Conservation (phyloP, 2,113 vertebrate species). For the Psittacula cyanocephala region DNA sequence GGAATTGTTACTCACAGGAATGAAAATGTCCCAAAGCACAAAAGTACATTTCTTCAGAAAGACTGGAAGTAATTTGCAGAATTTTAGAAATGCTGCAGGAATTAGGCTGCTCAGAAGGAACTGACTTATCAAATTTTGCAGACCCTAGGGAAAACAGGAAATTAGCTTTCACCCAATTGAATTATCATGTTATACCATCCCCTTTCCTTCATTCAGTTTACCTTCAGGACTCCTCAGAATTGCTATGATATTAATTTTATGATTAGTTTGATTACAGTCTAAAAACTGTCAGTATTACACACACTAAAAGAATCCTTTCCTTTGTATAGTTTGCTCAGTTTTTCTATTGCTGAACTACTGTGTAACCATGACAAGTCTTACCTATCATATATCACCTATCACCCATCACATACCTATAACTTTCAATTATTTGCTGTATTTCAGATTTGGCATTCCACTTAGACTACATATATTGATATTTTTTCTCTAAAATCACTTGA, state of each 20-base stretch:
- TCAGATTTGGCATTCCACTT: background rate
- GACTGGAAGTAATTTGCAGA: constrained; percentile 1
- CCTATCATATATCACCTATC: background rate
- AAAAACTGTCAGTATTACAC: background rate
- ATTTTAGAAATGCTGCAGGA: background rate
- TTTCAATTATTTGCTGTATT: background rate
- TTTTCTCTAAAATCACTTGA: rapidly evolving
- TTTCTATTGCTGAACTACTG: background rate
- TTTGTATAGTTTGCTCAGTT: background rate
- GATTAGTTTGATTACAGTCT: background rate
- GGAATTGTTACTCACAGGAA: constrained; percentile 3
- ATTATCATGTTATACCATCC: background rate
- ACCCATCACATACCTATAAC: background rate
- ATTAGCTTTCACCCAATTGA: background rate
- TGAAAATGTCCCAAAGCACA: constrained; percentile 11
- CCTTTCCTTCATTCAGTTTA: background rate
- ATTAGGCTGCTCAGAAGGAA: background rate
- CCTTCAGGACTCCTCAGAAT: background rate
- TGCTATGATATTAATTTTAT: background rate
- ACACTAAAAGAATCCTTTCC: background rate
- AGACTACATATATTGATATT: background rate
- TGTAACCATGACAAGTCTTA: background rate
- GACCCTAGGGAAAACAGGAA: background rate
- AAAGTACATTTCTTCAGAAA: constrained; percentile 24
- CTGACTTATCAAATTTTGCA: background rate